phyloP scores from a whole-genome alignment of 2,888 invertebrate genomes.

The Cacoxenus indagator region DNA sequence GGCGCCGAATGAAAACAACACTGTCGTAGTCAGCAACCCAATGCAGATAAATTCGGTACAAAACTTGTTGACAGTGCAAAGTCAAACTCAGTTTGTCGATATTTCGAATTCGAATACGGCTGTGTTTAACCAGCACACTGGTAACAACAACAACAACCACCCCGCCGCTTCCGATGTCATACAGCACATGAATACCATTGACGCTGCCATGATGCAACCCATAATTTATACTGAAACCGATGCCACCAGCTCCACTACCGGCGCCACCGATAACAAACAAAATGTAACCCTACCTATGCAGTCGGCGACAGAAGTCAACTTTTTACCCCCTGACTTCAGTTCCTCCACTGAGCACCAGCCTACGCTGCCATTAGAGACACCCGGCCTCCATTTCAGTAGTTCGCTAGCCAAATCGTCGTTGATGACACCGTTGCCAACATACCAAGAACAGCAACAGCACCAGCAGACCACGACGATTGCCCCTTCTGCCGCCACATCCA shows the following conservation, averaged over 20 bases:
- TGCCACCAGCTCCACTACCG: constrained; percentile 31
- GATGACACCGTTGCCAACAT: constrained; percentile 3
- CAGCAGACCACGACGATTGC: background rate
- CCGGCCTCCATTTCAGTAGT: background rate
- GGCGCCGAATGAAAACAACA: constrained; percentile 19
- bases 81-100: constrained; percentile 47
- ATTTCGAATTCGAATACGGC: constrained; percentile 38
- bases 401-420: background rate
- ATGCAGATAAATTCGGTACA: constrained; percentile 39
- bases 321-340: constrained; percentile 8
- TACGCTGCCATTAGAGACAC: background rate
- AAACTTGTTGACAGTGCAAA: constrained; percentile 48
- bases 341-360: constrained; percentile 6
- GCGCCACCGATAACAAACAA: constrained; percentile 25
- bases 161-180: too few species aligned
- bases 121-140: constrained; percentile 46
- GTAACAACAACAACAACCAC: constrained; percentile 14
- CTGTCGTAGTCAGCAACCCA: background rate
- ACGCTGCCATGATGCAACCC: constrained; percentile 40
- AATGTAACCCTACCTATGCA: constrained; percentile 40
- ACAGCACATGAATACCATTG: constrained; percentile 34
- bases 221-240: constrained; percentile 48
- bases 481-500: constrained; percentile 13
- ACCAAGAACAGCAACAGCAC: constrained; percentile 25
- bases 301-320: constrained; percentile 27